Conservation (phyloP, 1,140 invertebrate genomes). For the Trachymyrmex septentrionalis region DNA sequence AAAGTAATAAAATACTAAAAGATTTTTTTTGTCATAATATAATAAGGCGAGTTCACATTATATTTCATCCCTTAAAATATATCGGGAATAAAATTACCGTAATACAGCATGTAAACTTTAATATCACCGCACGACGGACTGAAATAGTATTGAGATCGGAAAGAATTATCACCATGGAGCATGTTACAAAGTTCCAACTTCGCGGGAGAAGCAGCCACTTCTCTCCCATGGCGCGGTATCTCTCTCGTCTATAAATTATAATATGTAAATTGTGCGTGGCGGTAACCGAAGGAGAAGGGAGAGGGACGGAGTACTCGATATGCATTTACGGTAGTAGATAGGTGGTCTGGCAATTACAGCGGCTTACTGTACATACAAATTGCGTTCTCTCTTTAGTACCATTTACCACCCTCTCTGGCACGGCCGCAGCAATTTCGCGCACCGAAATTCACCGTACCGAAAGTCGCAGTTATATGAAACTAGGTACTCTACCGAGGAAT, state of each 20-base stretch:
- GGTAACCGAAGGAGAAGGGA: constrained; percentile 24
- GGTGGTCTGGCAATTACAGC: constrained; percentile 78
- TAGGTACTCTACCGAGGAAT: constrained; percentile 71
- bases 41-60: neutral
- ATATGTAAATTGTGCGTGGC: constrained; percentile 77
- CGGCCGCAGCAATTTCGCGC: constrained; percentile 19
- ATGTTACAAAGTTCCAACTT: constrained; percentile 42
- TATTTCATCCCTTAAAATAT: constrained; percentile 16
- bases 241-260: constrained; percentile 80
- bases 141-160: constrained; percentile 33
- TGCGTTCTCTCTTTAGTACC: constrained; percentile 69
- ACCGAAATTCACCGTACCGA: constrained; percentile 50
- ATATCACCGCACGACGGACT: constrained; percentile 27
- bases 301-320: constrained; percentile 57
- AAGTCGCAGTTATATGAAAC: constrained; percentile 68
- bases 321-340: constrained; percentile 74
- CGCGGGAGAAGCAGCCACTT: constrained; percentile 42
- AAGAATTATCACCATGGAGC: constrained; percentile 64
- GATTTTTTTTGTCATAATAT: neutral
- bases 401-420: constrained; percentile 65
- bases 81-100: constrained; percentile 16
- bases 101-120: constrained; percentile 37
- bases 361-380: constrained; percentile 82
- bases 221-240: constrained; percentile 56
- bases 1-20: neutral